Evolutionary conservation across 2,797 vertebrate genomes (phyloP).

Genomic region (Intellagama lesueurii): DNA sequence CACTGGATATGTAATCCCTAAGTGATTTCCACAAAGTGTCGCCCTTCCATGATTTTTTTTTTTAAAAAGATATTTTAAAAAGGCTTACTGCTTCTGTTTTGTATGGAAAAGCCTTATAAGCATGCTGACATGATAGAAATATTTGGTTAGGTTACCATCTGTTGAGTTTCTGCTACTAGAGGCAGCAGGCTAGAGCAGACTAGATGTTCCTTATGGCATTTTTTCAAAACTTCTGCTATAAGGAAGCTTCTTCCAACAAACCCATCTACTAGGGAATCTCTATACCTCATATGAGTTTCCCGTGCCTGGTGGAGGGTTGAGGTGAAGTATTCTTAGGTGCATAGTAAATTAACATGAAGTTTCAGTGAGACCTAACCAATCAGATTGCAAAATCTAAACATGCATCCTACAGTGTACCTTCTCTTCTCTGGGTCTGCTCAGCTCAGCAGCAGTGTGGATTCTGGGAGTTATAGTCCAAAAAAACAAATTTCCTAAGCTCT

Average conservation of each 20-base stretch:
- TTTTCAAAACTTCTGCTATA: not conserved
- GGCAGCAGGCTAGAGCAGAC: not conserved
- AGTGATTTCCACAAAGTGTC: too few species aligned
- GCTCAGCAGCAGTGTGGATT: not conserved
- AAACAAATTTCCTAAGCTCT: not conserved
- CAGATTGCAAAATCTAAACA: not conserved
- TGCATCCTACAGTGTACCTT: not conserved
- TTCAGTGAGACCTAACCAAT: not conserved
- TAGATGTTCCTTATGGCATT: not conserved
- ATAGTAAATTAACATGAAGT: not conserved
- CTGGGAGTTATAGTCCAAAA: not conserved
- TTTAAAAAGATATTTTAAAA: too few species aligned
- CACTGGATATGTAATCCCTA: not conserved
- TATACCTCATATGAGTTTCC: not conserved
- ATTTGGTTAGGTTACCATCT: not conserved
- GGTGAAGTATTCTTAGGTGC: not conserved
- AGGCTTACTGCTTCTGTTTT: not conserved
- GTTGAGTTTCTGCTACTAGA: not conserved
- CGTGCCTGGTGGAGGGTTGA: not conserved
- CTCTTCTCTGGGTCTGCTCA: not conserved
- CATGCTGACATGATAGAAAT: not conserved
- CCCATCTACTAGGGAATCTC: not conserved
- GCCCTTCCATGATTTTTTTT: not conserved
- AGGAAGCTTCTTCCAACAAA: not conserved
- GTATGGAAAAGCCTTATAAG: not conserved